Conservation (phyloP, 1,140 invertebrate genomes). For the Ceratosolen fusciceps region DNA sequence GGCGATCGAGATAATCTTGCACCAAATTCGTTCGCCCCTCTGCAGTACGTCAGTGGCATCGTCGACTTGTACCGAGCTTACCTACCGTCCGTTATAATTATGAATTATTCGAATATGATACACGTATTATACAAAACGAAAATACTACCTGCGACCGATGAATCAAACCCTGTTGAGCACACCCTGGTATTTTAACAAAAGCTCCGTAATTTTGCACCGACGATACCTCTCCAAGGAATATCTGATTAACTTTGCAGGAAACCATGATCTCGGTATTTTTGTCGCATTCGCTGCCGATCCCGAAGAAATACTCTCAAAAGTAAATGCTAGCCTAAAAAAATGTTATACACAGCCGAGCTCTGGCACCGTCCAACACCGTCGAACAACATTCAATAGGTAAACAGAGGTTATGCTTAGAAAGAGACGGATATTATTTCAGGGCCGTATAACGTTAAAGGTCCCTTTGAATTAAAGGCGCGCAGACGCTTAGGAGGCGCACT, state of each 20-base stretch:
- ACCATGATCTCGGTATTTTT: slow-evolving; percentile 52
- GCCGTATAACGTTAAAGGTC: not conserved
- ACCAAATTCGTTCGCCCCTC: slow-evolving; percentile 67
- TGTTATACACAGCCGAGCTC: too few relatives aligned
- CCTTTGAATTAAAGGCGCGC: too few relatives aligned
- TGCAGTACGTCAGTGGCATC: slow-evolving; percentile 67
- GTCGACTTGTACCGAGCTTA: slow-evolving; percentile 63
- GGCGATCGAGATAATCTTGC: slow-evolving; percentile 66
- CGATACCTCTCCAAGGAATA: slow-evolving; percentile 65
- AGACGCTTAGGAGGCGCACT: too few relatives aligned
- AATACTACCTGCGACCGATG: slow-evolving; percentile 62
- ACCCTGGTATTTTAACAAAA: slow-evolving; percentile 69
- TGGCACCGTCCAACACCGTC: not conserved
- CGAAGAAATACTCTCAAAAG: too few relatives aligned
- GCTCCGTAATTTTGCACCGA: slow-evolving; percentile 70
- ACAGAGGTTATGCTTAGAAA: slow-evolving; percentile 44
- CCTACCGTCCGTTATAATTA: slow-evolving; percentile 49
- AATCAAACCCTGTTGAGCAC: slow-evolving; percentile 65
- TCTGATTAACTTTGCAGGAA: slow-evolving; percentile 61
- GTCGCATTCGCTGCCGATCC: too few relatives aligned
- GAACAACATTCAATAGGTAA: slow-evolving; percentile 21
- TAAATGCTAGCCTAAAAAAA: too few relatives aligned
- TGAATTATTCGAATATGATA: not conserved
- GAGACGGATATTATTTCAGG: not conserved
- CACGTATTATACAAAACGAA: not conserved